Evolutionary conservation across 2,888 invertebrate species (phyloP), one percentile per base, ranked within the genome.

Genomic region (Urechis unicinctus): DNA sequence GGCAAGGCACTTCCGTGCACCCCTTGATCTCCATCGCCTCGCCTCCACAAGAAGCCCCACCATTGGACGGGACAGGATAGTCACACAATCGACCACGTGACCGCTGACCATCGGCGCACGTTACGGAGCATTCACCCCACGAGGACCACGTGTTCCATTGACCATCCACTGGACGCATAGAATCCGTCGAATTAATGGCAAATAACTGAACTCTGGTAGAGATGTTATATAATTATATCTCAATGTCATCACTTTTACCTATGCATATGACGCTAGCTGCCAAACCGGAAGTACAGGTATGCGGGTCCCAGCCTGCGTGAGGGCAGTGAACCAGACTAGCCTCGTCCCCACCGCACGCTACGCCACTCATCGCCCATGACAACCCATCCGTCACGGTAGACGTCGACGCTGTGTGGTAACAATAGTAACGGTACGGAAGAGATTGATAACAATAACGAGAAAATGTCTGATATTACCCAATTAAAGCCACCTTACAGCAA

Each of bases 21-120:
- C 25, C 24, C 30, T 31, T 29, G 24, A 25, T 26, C 28, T 56
- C 36, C 36, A 31, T 42, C 2, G 9, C 36, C 17, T 44, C 44
- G 17, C 54, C 54, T 6, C 28, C 50, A 36, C 57, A 58, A 24
- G 31, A 46, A 25, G 28, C 31, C 13, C 57, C 57, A 22, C 55
- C 54, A 28, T 58, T 58, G 42, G 44, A 54, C 22, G 57, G 55
- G n/a, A 45, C 28, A 1, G 57, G 57, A 25, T 50, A 50, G 26
- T 50, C 44, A 45, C 57, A 58, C 13, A 28, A 21, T 25, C 57
- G 22, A 21, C 46, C 28, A 17, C 55, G 48, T 5, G 30, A 51
- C 30, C 47, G 54, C 13, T 46, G 4, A 30, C 46, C 36, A 24
- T 29, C 29, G 1, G 24, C 36, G 26, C 57, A 58, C 13, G 56